Evolutionary conservation across 2,113 vertebrate genomes (phyloP), one percentile per base, ranked within the genome.

Genomic region (Ceratotherium simum): DNA sequence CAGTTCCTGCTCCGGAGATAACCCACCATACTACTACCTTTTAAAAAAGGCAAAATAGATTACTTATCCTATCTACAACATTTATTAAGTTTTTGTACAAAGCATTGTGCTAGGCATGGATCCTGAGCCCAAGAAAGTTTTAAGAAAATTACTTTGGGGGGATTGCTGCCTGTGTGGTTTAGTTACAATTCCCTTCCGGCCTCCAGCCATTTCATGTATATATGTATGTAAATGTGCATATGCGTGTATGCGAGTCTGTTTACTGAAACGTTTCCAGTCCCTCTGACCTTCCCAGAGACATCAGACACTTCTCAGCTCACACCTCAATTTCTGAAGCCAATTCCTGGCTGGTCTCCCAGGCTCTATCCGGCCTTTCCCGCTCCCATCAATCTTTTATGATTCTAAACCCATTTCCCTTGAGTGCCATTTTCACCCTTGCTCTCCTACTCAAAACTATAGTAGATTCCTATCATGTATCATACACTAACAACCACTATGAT

Each of bases 341-440:
- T n/a, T 78, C 31, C 76, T 95, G 93, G 91, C 97, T 94, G 48
- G 10, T 87, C 21, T 86, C 67, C 96, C 93, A 89, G 97, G 83
- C 65, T 70, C 54, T n/a, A n/a, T 56, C 75, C 36, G 2, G 39
- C 21, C 79, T 83, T 82, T 96, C 76, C 76, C 46, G 65, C 33
- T 87, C 75, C 91, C 39, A 27, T 62, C 91, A 79, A 11, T 92
- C 81, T 67, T 72, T 56, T 51, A 4, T 65, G 48, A 39, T 42
- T 90, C 56, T 39, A 78, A 21, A 51, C 16, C 39, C 65, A 54
- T 73, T 81, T 91, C 67, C 33, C 39, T 88, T 79, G 42, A 60
- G 56, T 46, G 36, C 64, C 33, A 10, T 84, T 90, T 85, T 70
- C 93, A 80, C 64, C 20, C 46, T 80, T 78, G 51, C 70, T 87